A percentile compares a stretch with the other conserved stretches of the same genome.
Conservation (phyloP, 2,888 invertebrate genomes). For the Polyommatus icarus region DNA sequence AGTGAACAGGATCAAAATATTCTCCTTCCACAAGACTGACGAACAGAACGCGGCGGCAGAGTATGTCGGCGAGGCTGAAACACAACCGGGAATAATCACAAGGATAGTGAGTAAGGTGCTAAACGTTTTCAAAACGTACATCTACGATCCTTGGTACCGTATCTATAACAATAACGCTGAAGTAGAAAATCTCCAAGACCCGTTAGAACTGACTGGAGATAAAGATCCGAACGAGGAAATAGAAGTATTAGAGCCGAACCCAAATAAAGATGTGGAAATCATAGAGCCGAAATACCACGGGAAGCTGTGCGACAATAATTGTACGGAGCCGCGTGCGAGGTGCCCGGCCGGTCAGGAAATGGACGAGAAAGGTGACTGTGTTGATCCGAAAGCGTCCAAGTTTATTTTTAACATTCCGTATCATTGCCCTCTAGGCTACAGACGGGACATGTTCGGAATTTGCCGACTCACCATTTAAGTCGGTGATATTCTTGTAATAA, state of each 20-base stretch:
- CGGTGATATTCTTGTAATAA: background rate
- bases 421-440: slow-evolving; percentile 66
- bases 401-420: slow-evolving; percentile 60
- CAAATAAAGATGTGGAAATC: slow-evolving; percentile 63
- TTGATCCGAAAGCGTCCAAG: slow-evolving; percentile 49
- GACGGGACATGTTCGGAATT: slow-evolving; percentile 57
- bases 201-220: slow-evolving; percentile 9
- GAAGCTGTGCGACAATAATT: slow-evolving; percentile 46
- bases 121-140: slow-evolving; percentile 55
- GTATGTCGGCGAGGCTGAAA: background rate
- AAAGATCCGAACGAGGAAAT: slow-evolving; percentile 35
- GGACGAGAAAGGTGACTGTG: slow-evolving; percentile 53
- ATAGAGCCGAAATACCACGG: slow-evolving; percentile 62
- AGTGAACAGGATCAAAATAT: slow-evolving; percentile 62
- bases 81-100: slow-evolving; percentile 45
- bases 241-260: slow-evolving; percentile 41
- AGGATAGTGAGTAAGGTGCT: slow-evolving; percentile 55
- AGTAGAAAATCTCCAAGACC: background rate
- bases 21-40: slow-evolving; percentile 51
- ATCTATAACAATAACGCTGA: slow-evolving; percentile 15
- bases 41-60: slow-evolving; percentile 45
- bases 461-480: slow-evolving; percentile 55
- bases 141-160: slow-evolving; percentile 53
- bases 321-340: slow-evolving; percentile 36
- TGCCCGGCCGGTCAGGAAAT: slow-evolving; percentile 47